Percentiles rank a stretch among this genome's conserved stretches.
Evolutionary conservation across 2,888 invertebrate genomes (phyloP).

Genomic region (Scelioninae gen. 1): DNA sequence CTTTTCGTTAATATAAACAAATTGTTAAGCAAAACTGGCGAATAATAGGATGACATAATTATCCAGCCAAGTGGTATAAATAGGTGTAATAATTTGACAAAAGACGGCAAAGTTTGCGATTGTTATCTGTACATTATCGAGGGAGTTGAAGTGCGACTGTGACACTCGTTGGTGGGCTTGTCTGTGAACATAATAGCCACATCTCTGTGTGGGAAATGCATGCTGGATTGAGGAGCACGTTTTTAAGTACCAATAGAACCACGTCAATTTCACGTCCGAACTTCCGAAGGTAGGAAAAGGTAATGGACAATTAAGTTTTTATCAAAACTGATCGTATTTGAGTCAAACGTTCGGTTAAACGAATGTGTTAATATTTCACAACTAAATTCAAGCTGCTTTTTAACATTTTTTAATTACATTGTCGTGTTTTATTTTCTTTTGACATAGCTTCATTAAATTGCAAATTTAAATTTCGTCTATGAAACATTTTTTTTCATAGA

Average conservation of each 20-base stretch:
- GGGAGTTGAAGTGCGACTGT: conserved; percentile 52
- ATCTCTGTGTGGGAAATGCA: conserved; percentile 75
- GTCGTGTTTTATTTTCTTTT: no score
- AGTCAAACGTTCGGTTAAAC: conserved; percentile 21
- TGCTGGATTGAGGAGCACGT: conserved; percentile 80
- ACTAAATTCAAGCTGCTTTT: neutral
- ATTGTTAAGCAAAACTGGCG: conserved; percentile 4
- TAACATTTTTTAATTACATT: no score
- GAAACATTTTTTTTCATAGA: no score
- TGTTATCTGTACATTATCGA: conserved; percentile 49
- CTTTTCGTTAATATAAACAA: neutral
- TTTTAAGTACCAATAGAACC: conserved; percentile 73
- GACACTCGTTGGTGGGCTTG: conserved; percentile 37
- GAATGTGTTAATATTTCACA: conserved; percentile 11
- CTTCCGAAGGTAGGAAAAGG: conserved; percentile 71
- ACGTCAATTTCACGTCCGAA: conserved; percentile 62
- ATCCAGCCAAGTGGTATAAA: conserved; percentile 38
- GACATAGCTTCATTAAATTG: no score
- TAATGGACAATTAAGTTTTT: conserved; percentile 68
- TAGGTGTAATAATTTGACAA: conserved; percentile 49
- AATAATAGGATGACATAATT: conserved; percentile 3
- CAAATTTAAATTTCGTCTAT: no score
- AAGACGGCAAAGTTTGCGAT: conserved; percentile 29
- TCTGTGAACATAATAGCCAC: conserved; percentile 45
- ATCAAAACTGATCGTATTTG: conserved; percentile 30